A percentile compares a stretch with the other conserved stretches of the same genome.
Conservation (phyloP, 2,797 vertebrate genomes). For the Danio albolineatus region DNA sequence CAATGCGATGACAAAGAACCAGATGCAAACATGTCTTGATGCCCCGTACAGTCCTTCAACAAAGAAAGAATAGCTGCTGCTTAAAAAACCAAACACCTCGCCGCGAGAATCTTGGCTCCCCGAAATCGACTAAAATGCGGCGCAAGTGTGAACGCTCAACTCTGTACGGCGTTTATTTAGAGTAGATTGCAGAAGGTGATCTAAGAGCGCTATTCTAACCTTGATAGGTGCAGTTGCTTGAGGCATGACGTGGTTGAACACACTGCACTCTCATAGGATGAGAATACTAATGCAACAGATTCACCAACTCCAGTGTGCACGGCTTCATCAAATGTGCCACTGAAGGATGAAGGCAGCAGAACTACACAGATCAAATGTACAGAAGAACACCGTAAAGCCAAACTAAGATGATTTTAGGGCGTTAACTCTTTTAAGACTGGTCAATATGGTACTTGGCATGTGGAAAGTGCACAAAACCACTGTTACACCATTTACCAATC, state of each 20-base stretch:
- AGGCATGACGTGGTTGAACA: constrained; percentile 83
- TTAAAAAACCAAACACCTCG: neutral
- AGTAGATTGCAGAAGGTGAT: constrained; percentile 37
- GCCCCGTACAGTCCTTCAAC: constrained; percentile 36
- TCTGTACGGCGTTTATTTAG: constrained; percentile 53
- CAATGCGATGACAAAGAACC: constrained; percentile 69
- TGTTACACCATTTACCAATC: neutral
- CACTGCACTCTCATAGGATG: constrained; percentile 84
- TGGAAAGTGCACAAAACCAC: neutral
- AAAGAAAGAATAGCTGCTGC: constrained; percentile 2
- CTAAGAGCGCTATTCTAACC: constrained; percentile 70
- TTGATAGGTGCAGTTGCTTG: constrained; percentile 79
- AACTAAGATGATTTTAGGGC: no score
- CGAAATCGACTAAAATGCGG: neutral
- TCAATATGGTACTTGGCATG: neutral
- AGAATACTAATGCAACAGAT: constrained; percentile 78
- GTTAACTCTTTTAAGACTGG: neutral
- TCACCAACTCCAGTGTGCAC: constrained; percentile 15
- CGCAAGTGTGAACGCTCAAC: constrained; percentile 22
- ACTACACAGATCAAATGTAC: neutral
- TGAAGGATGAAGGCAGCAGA: neutral
- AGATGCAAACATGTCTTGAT: constrained; percentile 75
- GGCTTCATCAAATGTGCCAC: constrained; percentile 3
- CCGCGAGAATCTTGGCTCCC: neutral
- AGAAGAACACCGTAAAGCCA: neutral